These are phyloP conservation scores for Alosa alosa DNA, from an alignment of 2,113 vertebrate genomes.

Conservation along the genomic window DNA sequence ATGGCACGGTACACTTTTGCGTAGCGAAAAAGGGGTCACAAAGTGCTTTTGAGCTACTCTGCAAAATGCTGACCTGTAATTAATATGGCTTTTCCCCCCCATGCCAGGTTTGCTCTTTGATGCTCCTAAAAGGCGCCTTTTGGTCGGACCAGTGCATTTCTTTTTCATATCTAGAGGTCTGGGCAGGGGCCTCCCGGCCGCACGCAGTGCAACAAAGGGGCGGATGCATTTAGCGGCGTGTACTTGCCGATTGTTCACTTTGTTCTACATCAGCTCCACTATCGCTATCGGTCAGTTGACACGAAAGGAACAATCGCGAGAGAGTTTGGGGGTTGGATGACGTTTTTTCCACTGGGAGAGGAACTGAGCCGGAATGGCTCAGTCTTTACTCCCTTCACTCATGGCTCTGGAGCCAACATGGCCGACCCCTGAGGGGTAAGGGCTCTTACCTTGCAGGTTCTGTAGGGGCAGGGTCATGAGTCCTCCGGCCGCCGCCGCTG, in stretches of 20 bases:
- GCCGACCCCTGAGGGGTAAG: background rate
- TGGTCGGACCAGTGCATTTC: conserved; percentile 17
- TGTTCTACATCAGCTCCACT: background rate
- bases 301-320: background rate
- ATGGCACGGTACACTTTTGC: conserved; percentile 54
- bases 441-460: conserved; percentile 94
- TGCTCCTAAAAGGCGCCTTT: background rate
- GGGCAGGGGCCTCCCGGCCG: conserved; percentile 10
- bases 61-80: conserved; percentile 78
- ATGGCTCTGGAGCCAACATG: background rate
- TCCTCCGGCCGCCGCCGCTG: conserved; percentile 94
- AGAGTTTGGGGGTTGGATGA: background rate
- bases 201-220: background rate
- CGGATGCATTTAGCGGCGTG: background rate
- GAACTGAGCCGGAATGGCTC: background rate
- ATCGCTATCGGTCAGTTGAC: background rate
- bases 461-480: conserved; percentile 98
- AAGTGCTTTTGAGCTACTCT: conserved; percentile 68
- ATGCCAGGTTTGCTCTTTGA: conserved; percentile 28
- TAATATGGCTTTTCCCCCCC: conserved; percentile 64
- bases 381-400: background rate
- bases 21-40: conserved; percentile 60
- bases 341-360: background rate
- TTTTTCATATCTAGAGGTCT: background rate
- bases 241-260: background rate